A percentile compares a stretch with the other conserved stretches of the same genome.
phyloP scores from a whole-genome alignment of 1,140 invertebrate genomes.

The Macrocentrus cingulum region DNA sequence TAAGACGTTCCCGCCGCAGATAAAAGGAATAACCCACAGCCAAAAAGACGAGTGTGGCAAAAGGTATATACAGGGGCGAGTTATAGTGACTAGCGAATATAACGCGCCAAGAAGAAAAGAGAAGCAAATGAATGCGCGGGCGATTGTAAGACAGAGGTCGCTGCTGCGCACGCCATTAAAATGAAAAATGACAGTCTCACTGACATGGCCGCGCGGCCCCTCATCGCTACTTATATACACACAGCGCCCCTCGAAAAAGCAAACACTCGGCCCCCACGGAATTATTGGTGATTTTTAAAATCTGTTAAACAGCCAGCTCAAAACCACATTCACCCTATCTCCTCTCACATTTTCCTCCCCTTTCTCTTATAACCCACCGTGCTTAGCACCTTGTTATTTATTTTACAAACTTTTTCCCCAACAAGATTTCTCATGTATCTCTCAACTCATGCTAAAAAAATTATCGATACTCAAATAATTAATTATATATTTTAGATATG shows the following conservation, averaged over 20 bases:
- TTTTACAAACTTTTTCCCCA: slow-evolving; percentile 49
- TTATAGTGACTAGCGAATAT: not conserved
- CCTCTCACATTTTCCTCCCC: slow-evolving; percentile 10
- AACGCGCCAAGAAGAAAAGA: slow-evolving; percentile 22
- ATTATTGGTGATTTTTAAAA: slow-evolving; percentile 58
- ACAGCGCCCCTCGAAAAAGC: slow-evolving; percentile 31
- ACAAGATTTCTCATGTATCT: too few species aligned
- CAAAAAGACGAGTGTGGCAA: slow-evolving; percentile 26
- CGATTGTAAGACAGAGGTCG: slow-evolving; percentile 32
- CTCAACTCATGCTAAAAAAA: too few species aligned
- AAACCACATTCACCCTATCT: slow-evolving; percentile 43
- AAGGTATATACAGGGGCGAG: not conserved
- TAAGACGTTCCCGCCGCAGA: slow-evolving; percentile 54
- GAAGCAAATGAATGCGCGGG: slow-evolving; percentile 48
- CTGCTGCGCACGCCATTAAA: slow-evolving; percentile 54
- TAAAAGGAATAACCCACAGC: slow-evolving; percentile 46
- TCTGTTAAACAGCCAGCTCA: slow-evolving; percentile 58
- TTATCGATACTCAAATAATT: too few species aligned
- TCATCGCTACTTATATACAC: slow-evolving; percentile 36
- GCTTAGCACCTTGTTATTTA: slow-evolving; percentile 58
- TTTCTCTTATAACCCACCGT: slow-evolving; percentile 22
- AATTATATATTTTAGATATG: too few species aligned
- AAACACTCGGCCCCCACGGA: slow-evolving; percentile 33
- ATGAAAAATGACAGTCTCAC: slow-evolving; percentile 58
- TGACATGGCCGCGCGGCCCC: slow-evolving; percentile 38